These are phyloP conservation scores for Diachasmimorpha longicaudata DNA, from an alignment of 1,140 invertebrate genomes.

Conservation along the genomic window DNA sequence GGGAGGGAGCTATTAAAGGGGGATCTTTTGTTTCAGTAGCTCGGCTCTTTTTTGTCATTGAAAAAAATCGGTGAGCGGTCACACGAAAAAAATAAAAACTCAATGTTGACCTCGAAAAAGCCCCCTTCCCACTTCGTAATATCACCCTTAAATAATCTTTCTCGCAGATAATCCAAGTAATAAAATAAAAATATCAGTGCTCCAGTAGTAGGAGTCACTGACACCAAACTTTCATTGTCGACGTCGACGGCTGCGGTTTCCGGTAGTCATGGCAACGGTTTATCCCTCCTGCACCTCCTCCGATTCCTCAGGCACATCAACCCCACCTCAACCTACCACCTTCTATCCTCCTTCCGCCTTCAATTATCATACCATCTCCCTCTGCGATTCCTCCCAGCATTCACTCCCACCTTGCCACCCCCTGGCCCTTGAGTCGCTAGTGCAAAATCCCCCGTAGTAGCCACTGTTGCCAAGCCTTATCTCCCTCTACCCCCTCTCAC, in stretches of 20 bases:
- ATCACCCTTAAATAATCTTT: too few species aligned
- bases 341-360: slow-evolving; percentile 35
- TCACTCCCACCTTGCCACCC: slow-evolving; percentile 15
- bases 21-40: neutral
- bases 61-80: neutral
- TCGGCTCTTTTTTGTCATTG: neutral
- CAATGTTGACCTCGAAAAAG: too few species aligned
- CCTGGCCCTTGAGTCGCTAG: neutral
- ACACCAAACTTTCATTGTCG: slow-evolving; percentile 60
- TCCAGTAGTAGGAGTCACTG: slow-evolving; percentile 56
- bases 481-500: slow-evolving; percentile 19
- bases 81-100: neutral
- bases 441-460: slow-evolving; percentile 29
- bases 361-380: slow-evolving; percentile 55
- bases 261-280: slow-evolving; percentile 58
- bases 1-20: slow-evolving; percentile 2
- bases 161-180: too few species aligned
- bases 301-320: slow-evolving; percentile 22
- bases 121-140: too few species aligned
- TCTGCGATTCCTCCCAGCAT: slow-evolving; percentile 34
- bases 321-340: slow-evolving; percentile 34
- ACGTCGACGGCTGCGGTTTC: slow-evolving; percentile 54
- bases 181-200: neutral
- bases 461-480: slow-evolving; percentile 50
- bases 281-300: slow-evolving; percentile 36